Conservation (phyloP, 1,140 invertebrate genomes). For the Listronotus oregonensis region DNA sequence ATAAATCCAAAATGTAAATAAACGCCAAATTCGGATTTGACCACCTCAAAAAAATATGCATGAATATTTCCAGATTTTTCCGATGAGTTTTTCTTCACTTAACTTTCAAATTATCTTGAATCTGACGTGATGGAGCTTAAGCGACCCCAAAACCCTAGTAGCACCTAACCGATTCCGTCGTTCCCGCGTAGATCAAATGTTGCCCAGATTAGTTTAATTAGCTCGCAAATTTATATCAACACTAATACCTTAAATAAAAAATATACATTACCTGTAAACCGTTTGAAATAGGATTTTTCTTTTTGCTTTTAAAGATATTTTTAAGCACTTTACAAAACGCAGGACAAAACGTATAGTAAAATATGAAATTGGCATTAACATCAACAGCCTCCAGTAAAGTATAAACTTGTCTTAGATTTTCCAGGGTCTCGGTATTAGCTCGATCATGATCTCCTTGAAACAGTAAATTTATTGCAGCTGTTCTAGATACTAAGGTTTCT, state of each 20-base stretch:
- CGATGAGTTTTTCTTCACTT: too few relatives aligned
- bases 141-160: too few relatives aligned
- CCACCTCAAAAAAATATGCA: too few relatives aligned
- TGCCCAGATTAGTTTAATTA: too few relatives aligned
- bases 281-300: conserved; percentile 5
- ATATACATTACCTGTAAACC: conserved; percentile 11
- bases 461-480: conserved; percentile 49
- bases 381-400: conserved; percentile 51
- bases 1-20: too few relatives aligned
- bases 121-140: too few relatives aligned
- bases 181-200: too few relatives aligned
- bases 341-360: conserved; percentile 54
- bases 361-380: conserved; percentile 52
- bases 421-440: conserved; percentile 31
- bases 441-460: conserved; percentile 46
- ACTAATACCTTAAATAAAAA: not conserved
- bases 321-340: conserved; percentile 48
- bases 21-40: too few relatives aligned
- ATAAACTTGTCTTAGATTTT: conserved; percentile 47
- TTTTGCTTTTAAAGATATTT: conserved; percentile 38
- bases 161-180: too few relatives aligned
- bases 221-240: too few relatives aligned
- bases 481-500: conserved; percentile 50
- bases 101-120: too few relatives aligned
- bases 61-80: too few relatives aligned